A percentile compares a stretch with the other conserved stretches of the same genome.
These are phyloP conservation scores for Mizuhopecten yessoensis DNA, from an alignment of 1,140 invertebrate species.

Conservation along the genomic window DNA sequence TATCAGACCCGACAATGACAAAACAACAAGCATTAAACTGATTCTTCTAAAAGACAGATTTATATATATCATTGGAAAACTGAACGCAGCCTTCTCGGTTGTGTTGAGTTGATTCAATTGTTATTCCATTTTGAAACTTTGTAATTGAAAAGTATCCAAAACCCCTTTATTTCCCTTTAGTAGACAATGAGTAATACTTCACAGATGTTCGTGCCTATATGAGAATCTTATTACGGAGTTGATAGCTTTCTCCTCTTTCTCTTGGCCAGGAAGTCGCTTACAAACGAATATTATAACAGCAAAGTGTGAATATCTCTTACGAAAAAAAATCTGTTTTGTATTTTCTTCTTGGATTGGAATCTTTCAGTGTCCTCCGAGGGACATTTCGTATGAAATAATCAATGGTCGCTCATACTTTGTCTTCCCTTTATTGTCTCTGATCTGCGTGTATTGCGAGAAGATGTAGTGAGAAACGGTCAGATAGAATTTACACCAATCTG, in stretches of 20 bases:
- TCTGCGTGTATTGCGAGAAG: conserved; percentile 1
- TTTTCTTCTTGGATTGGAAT: background rate
- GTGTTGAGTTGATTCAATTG: too few relatives aligned
- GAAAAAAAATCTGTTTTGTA: conserved; percentile 15
- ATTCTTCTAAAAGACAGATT: too few relatives aligned
- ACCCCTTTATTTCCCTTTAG: too few relatives aligned
- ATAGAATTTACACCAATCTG: background rate
- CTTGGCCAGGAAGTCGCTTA: background rate
- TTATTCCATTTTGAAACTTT: too few relatives aligned
- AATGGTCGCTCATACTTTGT: background rate
- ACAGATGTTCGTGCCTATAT: too few relatives aligned
- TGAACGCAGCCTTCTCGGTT: too few relatives aligned
- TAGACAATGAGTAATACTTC: too few relatives aligned
- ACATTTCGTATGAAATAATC: background rate
- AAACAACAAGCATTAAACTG: too few relatives aligned
- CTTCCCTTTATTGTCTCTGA: background rate
- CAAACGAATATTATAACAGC: background rate
- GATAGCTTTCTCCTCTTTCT: background rate
- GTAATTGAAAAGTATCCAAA: too few relatives aligned
- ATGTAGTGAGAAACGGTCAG: background rate
- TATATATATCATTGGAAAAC: too few relatives aligned
- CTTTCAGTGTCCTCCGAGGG: background rate
- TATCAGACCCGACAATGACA: too few relatives aligned
- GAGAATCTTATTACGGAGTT: too few relatives aligned
- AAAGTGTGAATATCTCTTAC: conserved; percentile 32